Percentiles rank a stretch among this genome's conserved stretches.
Evolutionary conservation across 2,888 invertebrate genomes (phyloP).

Genomic region (Phrixothrix hirtus): DNA sequence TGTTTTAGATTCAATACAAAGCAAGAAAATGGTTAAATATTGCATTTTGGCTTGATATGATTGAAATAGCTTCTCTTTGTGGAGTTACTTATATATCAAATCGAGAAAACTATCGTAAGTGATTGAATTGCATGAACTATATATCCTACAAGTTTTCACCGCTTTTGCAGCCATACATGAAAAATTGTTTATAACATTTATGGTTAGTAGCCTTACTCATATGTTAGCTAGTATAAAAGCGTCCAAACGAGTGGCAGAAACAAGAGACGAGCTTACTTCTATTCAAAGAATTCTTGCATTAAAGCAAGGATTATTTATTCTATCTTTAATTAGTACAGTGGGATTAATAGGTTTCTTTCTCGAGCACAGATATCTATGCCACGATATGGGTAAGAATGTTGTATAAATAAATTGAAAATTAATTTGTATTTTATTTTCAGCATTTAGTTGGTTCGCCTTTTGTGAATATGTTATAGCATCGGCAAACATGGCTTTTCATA

Average conservation of each 20-base stretch:
- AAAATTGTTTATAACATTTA: constrained; percentile 88
- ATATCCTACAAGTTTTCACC: too few relatives aligned
- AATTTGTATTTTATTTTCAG: constrained; percentile 60
- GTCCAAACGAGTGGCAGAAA: constrained; percentile 48
- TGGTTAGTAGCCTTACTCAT: constrained; percentile 80
- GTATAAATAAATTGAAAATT: constrained; percentile 6
- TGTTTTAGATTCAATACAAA: constrained; percentile 57
- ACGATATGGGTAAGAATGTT: constrained; percentile 77
- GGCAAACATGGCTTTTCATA: constrained; percentile 91
- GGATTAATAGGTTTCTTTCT: constrained; percentile 87
- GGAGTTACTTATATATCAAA: constrained; percentile 94
- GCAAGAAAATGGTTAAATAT: constrained; percentile 68
- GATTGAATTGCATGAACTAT: constrained; percentile 58
- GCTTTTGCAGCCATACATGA: constrained; percentile 79
- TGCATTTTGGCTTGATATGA: constrained; percentile 81
- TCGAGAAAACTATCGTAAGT: constrained; percentile 92
- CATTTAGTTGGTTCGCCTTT: constrained; percentile 92
- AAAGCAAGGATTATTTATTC: constrained; percentile 76
- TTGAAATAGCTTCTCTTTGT: constrained; percentile 83
- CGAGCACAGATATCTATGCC: constrained; percentile 85
- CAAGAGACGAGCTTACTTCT: constrained; percentile 40
- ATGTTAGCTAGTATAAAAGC: constrained; percentile 77
- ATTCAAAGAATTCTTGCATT: constrained; percentile 44
- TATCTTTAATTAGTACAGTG: constrained; percentile 77
- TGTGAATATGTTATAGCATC: constrained; percentile 92